Conservation (phyloP, 2,113 vertebrate species). For the Plotosus lineatus region DNA sequence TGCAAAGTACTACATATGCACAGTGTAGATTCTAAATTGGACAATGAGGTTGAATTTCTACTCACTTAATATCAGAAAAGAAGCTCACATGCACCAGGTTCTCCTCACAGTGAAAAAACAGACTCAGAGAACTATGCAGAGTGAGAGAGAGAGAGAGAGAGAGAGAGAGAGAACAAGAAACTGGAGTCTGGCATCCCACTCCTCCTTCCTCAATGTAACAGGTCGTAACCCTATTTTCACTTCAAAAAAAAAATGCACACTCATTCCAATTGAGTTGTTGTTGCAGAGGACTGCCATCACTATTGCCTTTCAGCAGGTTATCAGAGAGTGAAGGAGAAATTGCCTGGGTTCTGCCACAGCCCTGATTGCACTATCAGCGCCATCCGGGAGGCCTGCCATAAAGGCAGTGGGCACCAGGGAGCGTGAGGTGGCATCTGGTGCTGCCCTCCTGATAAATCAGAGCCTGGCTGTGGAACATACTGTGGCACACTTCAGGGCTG, state of each 20-base stretch:
- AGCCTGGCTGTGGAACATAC: conserved; percentile 67
- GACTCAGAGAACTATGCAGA: neutral
- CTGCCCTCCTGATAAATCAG: conserved; percentile 78
- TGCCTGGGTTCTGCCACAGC: conserved; percentile 78
- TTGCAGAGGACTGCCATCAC: conserved; percentile 63
- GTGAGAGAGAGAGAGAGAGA: too few relatives aligned
- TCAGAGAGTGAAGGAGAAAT: conserved; percentile 81
- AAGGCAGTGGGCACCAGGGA: conserved; percentile 72
- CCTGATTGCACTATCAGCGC: conserved; percentile 82
- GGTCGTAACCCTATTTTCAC: conserved; percentile 55
- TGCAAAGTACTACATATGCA: conserved; percentile 10
- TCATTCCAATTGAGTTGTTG: conserved; percentile 78
- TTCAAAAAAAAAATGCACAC: conserved; percentile 70
- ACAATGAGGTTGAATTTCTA: neutral
- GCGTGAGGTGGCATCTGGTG: conserved; percentile 70
- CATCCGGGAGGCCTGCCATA: conserved; percentile 80
- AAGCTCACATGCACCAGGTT: conserved; percentile 13
- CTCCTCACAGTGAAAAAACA: conserved; percentile 4
- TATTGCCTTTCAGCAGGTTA: conserved; percentile 78
- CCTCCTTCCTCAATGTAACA: conserved; percentile 62
- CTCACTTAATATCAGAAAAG: conserved; percentile 18
- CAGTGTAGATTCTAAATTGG: neutral
- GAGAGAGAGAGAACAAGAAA: conserved; percentile 9
- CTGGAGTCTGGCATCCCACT: conserved; percentile 52
- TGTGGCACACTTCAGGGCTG: conserved; percentile 71